A percentile compares a stretch with the other conserved stretches of the same genome.
These are phyloP conservation scores for Periophthalmodon schlosseri DNA, from an alignment of 2,113 vertebrate genomes.

Conservation along the genomic window DNA sequence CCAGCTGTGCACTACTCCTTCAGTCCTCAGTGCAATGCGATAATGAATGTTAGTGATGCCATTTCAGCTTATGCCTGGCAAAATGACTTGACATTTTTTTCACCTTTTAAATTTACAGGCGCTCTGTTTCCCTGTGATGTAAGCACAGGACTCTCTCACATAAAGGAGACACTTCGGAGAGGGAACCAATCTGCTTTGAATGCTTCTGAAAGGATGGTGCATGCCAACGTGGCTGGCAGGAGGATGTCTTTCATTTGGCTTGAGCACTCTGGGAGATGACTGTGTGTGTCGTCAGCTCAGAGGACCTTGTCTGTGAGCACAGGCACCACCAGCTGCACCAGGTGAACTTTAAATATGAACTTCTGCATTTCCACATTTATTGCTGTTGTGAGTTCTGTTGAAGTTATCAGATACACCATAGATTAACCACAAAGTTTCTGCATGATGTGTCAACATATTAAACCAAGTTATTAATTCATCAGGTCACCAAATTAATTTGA, in stretches of 20 bases:
- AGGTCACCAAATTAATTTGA: too few relatives aligned
- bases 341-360: neutral
- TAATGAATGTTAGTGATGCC: constrained; percentile 2
- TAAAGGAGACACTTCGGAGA: neutral
- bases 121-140: neutral
- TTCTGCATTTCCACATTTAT: neutral
- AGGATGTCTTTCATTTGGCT: constrained; percentile 9
- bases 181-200: constrained; percentile 5
- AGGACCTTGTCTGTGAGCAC: neutral
- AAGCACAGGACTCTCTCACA: neutral
- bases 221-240: neutral
- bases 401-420: neutral
- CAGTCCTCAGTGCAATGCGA: neutral
- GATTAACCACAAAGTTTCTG: too few relatives aligned
- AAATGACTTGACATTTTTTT: neutral
- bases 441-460: too few relatives aligned
- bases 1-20: neutral
- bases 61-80: neutral
- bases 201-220: constrained; percentile 2
- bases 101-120: neutral
- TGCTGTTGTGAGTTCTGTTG: neutral
- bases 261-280: neutral
- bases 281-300: constrained; percentile 7
- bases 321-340: neutral
- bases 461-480: too few relatives aligned